Conservation (phyloP, 2,113 vertebrate species). For the Triplophysa tibetana region DNA sequence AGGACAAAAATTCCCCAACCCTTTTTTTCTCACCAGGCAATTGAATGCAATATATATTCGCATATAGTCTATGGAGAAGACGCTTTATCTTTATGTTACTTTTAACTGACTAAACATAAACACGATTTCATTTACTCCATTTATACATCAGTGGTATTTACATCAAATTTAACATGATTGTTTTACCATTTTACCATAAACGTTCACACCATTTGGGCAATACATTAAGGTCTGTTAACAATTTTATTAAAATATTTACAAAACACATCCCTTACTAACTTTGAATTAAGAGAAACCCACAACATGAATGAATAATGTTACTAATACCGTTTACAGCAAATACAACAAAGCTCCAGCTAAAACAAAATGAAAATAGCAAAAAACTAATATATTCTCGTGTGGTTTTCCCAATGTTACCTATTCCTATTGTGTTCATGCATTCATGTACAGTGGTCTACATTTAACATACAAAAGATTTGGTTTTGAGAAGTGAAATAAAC, state of each 20-base stretch:
- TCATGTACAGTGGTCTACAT: background rate
- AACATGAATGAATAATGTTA: background rate
- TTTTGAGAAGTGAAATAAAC: background rate
- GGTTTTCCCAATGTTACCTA: background rate
- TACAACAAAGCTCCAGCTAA: background rate
- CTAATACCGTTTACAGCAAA: background rate
- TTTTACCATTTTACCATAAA: background rate
- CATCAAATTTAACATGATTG: too few species aligned
- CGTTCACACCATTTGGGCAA: background rate
- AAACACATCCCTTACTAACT: background rate
- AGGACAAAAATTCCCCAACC: too few species aligned
- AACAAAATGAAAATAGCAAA: conserved; percentile 4
- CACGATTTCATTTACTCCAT: too few species aligned
- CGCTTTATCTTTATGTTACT: too few species aligned
- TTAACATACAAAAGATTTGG: conserved; percentile 11
- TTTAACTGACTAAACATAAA: too few species aligned
- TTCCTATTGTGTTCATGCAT: background rate
- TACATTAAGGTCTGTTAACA: background rate
- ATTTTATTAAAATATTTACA: conserved; percentile 39
- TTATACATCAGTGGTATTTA: too few species aligned
- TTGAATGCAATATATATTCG: too few species aligned
- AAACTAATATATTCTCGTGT: background rate
- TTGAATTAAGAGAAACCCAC: background rate
- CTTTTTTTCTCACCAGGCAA: too few species aligned
- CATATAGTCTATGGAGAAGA: too few species aligned